Evolutionary conservation across 2,797 vertebrate genomes (phyloP).

Genomic region (Phataginus tetradactyla): DNA sequence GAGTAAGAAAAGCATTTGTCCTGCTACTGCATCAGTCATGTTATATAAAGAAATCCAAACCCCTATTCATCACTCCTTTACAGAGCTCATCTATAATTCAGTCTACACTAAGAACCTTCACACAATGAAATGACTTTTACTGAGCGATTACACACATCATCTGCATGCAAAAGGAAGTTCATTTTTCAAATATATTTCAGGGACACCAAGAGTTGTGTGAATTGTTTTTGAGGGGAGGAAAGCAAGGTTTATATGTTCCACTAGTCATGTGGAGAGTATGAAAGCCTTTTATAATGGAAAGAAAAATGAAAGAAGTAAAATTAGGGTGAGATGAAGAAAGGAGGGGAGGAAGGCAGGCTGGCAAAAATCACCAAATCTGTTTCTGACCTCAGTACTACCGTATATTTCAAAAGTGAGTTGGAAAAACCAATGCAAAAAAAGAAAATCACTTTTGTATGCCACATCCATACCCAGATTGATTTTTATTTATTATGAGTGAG

Average conservation of each 20-base stretch:
- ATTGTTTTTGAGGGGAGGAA: background rate
- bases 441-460: background rate
- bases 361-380: background rate
- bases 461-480: background rate
- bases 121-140: slow-evolving; percentile 55
- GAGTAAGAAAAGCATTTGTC: slow-evolving; percentile 23
- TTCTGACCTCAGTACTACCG: background rate
- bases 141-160: background rate
- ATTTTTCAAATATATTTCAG: slow-evolving; percentile 17
- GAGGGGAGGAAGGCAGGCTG: background rate
- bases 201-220: background rate
- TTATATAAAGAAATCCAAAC: slow-evolving; percentile 38
- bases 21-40: background rate
- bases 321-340: background rate
- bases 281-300: background rate
- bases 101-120: slow-evolving; percentile 48
- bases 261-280: background rate
- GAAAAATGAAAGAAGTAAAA: slow-evolving; percentile 14
- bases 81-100: slow-evolving; percentile 56
- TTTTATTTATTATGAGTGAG: background rate
- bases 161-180: slow-evolving; percentile 31
- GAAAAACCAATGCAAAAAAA: background rate
- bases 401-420: background rate
- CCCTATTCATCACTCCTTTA: background rate
- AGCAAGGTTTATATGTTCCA: background rate